These are phyloP conservation scores for Cromileptes altivelis DNA, from an alignment of 2,113 vertebrate genomes.

Conservation along the genomic window DNA sequence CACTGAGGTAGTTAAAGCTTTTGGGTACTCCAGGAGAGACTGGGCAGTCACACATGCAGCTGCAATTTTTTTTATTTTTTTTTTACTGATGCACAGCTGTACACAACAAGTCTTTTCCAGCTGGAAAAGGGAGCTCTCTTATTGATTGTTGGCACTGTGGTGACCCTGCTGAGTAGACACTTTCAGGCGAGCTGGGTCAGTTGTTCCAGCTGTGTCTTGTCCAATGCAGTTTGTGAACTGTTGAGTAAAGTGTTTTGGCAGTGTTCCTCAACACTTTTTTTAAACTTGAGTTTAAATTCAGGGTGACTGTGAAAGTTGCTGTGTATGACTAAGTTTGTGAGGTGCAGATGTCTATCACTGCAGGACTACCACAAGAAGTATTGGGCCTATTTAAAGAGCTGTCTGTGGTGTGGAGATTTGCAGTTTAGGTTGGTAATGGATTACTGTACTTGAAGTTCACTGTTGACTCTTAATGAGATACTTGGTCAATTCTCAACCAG, in stretches of 20 bases:
- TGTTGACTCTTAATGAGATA: neutral
- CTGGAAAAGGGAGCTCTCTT: neutral
- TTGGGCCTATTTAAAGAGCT: neutral
- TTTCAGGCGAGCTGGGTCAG: conserved; percentile 17
- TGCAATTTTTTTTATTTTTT: neutral
- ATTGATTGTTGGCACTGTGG: conserved; percentile 40
- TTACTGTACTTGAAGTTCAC: neutral
- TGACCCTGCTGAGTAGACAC: conserved; percentile 28
- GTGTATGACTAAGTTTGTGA: conserved; percentile 2
- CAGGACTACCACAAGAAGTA: neutral
- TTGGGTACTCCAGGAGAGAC: neutral
- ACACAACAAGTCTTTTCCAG: neutral
- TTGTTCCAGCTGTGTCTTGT: conserved; percentile 16
- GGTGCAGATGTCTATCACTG: neutral
- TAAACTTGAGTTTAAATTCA: neutral
- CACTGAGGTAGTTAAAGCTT: neutral
- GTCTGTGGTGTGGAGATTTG: neutral
- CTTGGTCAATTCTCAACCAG: no score
- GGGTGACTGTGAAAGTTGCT: neutral
- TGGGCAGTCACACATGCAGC: neutral
- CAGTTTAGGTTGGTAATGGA: neutral
- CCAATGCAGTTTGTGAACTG: neutral
- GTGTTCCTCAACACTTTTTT: neutral
- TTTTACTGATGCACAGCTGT: neutral
- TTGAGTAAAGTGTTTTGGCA: conserved; percentile 27